Evolutionary conservation across 2,888 invertebrate species (phyloP).

Genomic region (Anagyrus pseudococci): DNA sequence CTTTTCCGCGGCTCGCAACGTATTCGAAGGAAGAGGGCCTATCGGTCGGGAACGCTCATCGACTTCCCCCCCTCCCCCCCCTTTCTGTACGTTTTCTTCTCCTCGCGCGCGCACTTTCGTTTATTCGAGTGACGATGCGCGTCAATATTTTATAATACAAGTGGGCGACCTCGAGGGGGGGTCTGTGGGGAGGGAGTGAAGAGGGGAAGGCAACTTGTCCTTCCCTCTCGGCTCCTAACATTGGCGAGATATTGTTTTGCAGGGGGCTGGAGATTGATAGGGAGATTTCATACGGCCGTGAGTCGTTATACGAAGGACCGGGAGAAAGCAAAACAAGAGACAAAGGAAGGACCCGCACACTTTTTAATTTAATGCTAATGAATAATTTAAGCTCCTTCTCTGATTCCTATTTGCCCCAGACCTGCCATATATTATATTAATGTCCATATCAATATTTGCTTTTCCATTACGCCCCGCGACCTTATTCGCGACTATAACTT

Average conservation of each 20-base stretch:
- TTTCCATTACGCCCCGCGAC: no score
- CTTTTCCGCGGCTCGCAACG: slow-evolving; percentile 18
- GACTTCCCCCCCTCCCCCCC: slow-evolving; percentile 10
- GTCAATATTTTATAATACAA: slow-evolving; percentile 47
- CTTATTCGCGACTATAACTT: no score
- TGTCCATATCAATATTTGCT: no score
- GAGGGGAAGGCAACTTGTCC: slow-evolving; percentile 36
- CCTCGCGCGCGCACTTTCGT: no score
- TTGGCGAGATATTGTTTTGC: slow-evolving; percentile 46
- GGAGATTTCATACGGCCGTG: slow-evolving; percentile 44
- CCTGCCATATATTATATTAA: no score
- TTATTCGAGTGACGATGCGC: slow-evolving; percentile 39
- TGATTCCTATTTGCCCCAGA: no score
- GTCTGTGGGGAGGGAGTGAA: slow-evolving; percentile 5
- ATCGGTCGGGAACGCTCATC: slow-evolving; percentile 19
- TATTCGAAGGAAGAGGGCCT: slow-evolving; percentile 12
- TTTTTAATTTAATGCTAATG: slow-evolving; percentile 55
- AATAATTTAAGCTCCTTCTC: slow-evolving; percentile 18
- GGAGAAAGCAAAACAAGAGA: slow-evolving; percentile 16
- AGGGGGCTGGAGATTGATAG: slow-evolving; percentile 50
- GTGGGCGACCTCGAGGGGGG: background rate
- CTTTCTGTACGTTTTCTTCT: background rate
- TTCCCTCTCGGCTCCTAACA: slow-evolving; percentile 41
- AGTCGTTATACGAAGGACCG: slow-evolving; percentile 40
- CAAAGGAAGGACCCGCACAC: slow-evolving; percentile 36